Evolutionary conservation across 2,113 vertebrate species (phyloP).

Genomic region (Terrapene triunguis): DNA sequence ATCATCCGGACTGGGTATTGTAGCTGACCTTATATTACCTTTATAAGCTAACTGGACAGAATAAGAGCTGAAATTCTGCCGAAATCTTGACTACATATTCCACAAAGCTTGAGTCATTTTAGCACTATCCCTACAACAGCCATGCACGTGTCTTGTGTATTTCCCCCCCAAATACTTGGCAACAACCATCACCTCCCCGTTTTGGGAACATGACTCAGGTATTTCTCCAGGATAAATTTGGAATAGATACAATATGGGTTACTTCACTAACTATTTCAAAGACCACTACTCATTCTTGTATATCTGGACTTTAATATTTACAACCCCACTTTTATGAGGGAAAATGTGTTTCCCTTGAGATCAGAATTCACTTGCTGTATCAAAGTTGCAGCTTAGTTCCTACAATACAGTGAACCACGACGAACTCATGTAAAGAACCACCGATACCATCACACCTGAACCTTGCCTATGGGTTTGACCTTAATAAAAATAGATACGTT

Average conservation of each 20-base stretch:
- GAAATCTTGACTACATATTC: rapidly evolving
- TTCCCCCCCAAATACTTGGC: not conserved
- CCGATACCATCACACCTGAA: not conserved
- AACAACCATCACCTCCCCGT: rapidly evolving
- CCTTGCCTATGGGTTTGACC: not conserved
- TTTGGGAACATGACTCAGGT: not conserved
- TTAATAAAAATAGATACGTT: not conserved
- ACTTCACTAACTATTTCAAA: not conserved
- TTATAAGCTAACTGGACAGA: not conserved
- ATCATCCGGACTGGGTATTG: not conserved
- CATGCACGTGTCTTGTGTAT: not conserved
- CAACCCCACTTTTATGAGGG: not conserved
- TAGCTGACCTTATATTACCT: not conserved
- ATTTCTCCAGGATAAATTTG: not conserved
- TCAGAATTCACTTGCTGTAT: not conserved
- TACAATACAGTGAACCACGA: not conserved
- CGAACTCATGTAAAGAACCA: not conserved
- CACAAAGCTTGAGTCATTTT: not conserved
- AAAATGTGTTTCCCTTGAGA: rapidly evolving
- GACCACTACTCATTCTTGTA: not conserved
- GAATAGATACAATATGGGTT: not conserved
- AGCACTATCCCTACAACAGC: not conserved
- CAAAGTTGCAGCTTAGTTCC: not conserved
- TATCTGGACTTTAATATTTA: not conserved
- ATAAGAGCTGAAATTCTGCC: not conserved